Percentiles rank a stretch among this genome's conserved stretches.
These are phyloP conservation scores for Lumbricus terrestris DNA, from an alignment of 2,888 invertebrate genomes.

Conservation along the genomic window DNA sequence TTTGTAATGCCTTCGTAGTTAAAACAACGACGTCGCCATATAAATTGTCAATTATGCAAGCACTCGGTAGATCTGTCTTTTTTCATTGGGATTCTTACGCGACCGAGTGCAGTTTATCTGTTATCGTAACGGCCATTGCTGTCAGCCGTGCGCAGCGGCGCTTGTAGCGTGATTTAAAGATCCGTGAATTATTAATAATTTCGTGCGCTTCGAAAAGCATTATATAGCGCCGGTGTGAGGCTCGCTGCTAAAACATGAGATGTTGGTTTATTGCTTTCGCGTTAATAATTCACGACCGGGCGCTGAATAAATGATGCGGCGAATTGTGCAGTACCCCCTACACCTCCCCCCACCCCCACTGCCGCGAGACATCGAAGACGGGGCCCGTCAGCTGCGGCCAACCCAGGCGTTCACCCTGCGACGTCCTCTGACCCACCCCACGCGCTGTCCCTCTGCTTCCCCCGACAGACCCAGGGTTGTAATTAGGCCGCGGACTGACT, in stretches of 20 bases:
- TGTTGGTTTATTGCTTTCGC: constrained; percentile 16
- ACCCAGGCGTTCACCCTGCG: neutral
- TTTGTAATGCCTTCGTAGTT: neutral
- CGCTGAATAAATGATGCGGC: constrained; percentile 21
- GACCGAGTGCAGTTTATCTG: neutral
- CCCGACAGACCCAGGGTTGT: neutral
- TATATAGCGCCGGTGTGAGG: neutral
- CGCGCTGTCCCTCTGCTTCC: neutral
- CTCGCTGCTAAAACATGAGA: constrained; percentile 14
- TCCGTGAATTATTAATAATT: constrained; percentile 12
- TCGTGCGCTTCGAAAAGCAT: constrained; percentile 14
- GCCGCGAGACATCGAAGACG: neutral
- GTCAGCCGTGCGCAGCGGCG: neutral
- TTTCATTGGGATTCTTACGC: neutral
- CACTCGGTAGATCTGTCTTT: too few relatives aligned
- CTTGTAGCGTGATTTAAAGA: constrained; percentile 11
- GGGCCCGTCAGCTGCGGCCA: neutral
- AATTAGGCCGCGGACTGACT: neutral
- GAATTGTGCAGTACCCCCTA: constrained; percentile 13
- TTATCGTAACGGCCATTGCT: neutral
- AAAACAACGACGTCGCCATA: too few relatives aligned
- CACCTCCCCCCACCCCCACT: neutral
- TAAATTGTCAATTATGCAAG: neutral
- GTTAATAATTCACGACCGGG: constrained; percentile 15
- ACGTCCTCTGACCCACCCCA: neutral